These are phyloP conservation scores for Papilio polyxenes DNA, from an alignment of 1,140 invertebrate species.

Conservation along the genomic window DNA sequence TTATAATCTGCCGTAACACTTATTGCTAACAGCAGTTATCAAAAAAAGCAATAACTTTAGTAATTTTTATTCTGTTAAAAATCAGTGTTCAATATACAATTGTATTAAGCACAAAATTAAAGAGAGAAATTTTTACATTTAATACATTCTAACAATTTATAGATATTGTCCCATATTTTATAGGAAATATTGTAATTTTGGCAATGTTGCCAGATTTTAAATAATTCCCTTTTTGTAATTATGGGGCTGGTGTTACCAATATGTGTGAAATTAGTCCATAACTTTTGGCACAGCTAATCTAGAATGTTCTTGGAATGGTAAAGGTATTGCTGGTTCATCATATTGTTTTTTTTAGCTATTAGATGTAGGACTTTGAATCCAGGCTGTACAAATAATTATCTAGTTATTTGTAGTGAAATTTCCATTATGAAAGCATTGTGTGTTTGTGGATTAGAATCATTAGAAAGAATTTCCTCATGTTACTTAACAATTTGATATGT, in stretches of 20 bases:
- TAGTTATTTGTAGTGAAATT: constrained; percentile 79
- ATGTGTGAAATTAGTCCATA: constrained; percentile 47
- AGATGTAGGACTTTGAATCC: constrained; percentile 76
- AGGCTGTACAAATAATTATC: constrained; percentile 76
- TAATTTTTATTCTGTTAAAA: constrained; percentile 30
- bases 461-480: constrained; percentile 68
- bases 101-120: constrained; percentile 41
- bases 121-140: constrained; percentile 39
- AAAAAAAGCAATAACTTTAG: constrained; percentile 63
- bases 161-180: constrained; percentile 22
- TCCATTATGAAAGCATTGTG: constrained; percentile 73
- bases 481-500: constrained; percentile 61
- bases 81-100: constrained; percentile 38
- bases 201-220: background rate
- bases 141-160: constrained; percentile 21
- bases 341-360: constrained; percentile 77
- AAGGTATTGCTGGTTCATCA: constrained; percentile 61
- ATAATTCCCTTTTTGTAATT: constrained; percentile 37
- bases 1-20: constrained; percentile 49
- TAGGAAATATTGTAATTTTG: constrained; percentile 39
- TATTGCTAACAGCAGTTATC: constrained; percentile 71
- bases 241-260: constrained; percentile 71
- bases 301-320: constrained; percentile 46
- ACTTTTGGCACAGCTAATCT: constrained; percentile 44
- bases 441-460: constrained; percentile 70